These are phyloP conservation scores for Oscheius sp. DNA, from an alignment of 2,888 invertebrate genomes.

Conservation along the genomic window DNA sequence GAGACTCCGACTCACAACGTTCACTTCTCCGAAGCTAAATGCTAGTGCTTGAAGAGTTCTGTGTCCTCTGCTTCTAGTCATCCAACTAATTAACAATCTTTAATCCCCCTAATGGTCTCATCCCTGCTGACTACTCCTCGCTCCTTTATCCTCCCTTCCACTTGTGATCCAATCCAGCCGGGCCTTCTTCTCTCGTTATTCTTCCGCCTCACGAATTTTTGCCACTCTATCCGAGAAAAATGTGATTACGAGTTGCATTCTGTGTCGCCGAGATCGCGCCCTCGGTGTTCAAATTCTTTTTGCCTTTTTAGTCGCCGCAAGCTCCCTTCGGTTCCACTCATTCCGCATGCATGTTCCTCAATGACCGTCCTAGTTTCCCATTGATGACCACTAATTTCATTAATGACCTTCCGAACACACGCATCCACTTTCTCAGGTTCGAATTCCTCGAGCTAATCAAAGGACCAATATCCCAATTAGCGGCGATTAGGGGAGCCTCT, in stretches of 20 bases:
- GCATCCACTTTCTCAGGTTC: neutral
- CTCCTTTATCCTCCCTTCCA: neutral
- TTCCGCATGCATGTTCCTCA: conserved; percentile 8
- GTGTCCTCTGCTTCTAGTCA: neutral
- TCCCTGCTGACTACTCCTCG: neutral
- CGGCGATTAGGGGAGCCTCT: conserved; percentile 19
- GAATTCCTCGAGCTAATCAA: neutral
- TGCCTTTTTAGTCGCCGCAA: neutral
- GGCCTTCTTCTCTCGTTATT: conserved; percentile 8
- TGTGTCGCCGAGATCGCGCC: neutral
- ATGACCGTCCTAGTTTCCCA: conserved; percentile 20
- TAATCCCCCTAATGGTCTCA: conserved; percentile 17
- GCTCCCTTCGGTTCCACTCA: neutral
- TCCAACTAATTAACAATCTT: neutral
- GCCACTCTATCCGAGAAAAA: conserved; percentile 19
- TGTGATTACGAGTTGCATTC: conserved; percentile 12
- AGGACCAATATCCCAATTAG: conserved; percentile 1
- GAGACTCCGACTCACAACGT: too few relatives aligned
- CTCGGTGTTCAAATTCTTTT: neutral
- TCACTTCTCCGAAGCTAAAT: neutral
- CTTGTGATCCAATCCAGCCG: conserved; percentile 7
- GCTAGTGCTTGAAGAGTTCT: neutral
- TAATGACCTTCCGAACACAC: conserved; percentile 12
- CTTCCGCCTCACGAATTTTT: conserved; percentile 17
- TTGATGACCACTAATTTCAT: conserved; percentile 23